Conservation (phyloP, 2,888 invertebrate genomes). For the Sminthurides aquaticus region DNA sequence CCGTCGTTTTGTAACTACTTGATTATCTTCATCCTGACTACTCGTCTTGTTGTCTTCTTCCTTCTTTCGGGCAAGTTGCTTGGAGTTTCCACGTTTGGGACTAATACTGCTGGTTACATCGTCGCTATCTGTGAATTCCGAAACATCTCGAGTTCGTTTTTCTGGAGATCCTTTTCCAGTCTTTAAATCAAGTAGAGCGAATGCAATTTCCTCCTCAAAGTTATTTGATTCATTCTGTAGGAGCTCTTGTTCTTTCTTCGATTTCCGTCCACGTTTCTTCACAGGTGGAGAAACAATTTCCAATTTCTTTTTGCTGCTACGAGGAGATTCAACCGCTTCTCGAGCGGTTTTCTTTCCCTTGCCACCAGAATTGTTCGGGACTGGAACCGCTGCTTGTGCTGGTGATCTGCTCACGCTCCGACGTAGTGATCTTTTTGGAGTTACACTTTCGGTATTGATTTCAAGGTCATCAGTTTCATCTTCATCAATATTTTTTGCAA, state of each 20-base stretch:
- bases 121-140: too few relatives aligned
- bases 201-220: slow-evolving; percentile 21
- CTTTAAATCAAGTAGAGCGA: slow-evolving; percentile 17
- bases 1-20: background rate
- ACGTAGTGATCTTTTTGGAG: background rate
- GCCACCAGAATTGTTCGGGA: background rate
- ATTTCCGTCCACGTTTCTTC: background rate
- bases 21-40: background rate
- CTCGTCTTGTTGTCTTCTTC: slow-evolving; percentile 3
- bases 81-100: background rate
- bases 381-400: slow-evolving; percentile 2
- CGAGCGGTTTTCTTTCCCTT: background rate
- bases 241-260: background rate
- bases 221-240: background rate
- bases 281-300: background rate
- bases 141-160: slow-evolving; percentile 2
- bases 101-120: background rate
- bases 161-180: slow-evolving; percentile 21
- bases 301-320: background rate
- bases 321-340: background rate
- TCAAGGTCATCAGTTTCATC: background rate
- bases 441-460: background rate
- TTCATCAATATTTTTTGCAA: background rate
- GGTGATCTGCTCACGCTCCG: slow-evolving; percentile 13
- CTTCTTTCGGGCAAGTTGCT: background rate